Base-by-base conservation (phyloP, 53 echinoderm and acorn worm genomes). In the Astropecten irregularis region DNA sequence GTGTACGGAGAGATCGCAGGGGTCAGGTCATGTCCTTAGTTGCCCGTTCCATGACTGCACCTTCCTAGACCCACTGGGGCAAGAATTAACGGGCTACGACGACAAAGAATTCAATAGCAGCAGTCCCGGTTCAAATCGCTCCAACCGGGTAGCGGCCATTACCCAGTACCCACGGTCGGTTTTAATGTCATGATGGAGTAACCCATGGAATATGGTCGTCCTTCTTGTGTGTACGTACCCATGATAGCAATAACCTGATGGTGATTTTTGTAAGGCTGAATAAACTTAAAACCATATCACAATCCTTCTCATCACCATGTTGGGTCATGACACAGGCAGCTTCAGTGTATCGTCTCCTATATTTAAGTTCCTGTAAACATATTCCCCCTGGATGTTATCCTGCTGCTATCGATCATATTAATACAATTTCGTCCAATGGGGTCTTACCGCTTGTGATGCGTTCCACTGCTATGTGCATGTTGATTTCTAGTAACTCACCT, bases 21-120 rank as follows among this genome's bases (percentile, higher is more conserved):
- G 79, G 79, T 79, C 79, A 62, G 79, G 79, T 79, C 79, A 79
- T 79, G 79, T 79, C 79, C 79, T 79, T 60, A 62, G 62, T 37
- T 79, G 79, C 28, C 79, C 79, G 44, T 15, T 79, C 79, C 32
- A 47, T 79, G 79, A 79, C 79, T 62, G 79, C 47, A 14, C 26
- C 79, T 58, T 34, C 16, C 13, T 58, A 25, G 40, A 40, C 37
- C 42, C 76, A 56, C 55, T 36, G 39, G 76, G 76, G 76, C 38
- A 14, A 58, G 56, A 39, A 54, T 57, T 57, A 57, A 76, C 76
- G 54, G 40, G 76, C 58, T 32, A 33, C 20, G 4, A 16, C 48
- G 28, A 22, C 48, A 32, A 28, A 23, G 19, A 25, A 14, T 27
- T 49, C 70, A 70, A 70, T 70, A 34, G 70, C 50, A 71, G 71